These are phyloP conservation scores for Otis tarda DNA, from an alignment of 2,113 vertebrate species.

Conservation along the genomic window DNA sequence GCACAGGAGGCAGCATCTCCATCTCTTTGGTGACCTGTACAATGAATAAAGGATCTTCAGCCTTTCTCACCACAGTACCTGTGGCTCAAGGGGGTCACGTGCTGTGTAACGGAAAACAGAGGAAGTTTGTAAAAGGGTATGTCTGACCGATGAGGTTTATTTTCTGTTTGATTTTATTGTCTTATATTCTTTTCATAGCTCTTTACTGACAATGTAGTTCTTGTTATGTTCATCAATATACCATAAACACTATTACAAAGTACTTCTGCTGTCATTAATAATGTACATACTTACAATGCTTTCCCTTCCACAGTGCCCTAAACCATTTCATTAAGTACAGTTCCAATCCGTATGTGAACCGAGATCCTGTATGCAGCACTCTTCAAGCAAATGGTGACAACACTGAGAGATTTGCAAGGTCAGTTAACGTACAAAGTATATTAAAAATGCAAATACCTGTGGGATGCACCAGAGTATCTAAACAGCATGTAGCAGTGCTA, in stretches of 20 bases:
- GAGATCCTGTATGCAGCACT: not conserved
- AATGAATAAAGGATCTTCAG: not conserved
- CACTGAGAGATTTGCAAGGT: not conserved
- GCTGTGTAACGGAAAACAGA: not conserved
- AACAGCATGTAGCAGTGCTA: not conserved
- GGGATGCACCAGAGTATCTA: not conserved
- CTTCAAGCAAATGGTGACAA: not conserved
- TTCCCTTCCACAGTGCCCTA: not conserved
- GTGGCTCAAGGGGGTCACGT: not conserved
- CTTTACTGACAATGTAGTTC: not conserved
- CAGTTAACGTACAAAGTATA: not conserved
- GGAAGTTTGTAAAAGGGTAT: not conserved
- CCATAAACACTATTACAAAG: not conserved
- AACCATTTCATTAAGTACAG: not conserved
- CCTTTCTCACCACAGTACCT: not conserved
- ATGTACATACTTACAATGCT: not conserved
- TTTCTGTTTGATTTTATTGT: not conserved
- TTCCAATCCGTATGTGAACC: not conserved
- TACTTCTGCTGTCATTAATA: conserved; percentile 14
- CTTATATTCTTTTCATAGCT: not conserved
- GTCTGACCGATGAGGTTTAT: not conserved
- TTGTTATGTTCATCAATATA: not conserved
- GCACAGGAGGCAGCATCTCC: not conserved
- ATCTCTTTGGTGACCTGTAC: not conserved
- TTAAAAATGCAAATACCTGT: not conserved